Evolutionary conservation across 1,140 invertebrate species (phyloP).

Genomic region (Dendroctonus valens): DNA sequence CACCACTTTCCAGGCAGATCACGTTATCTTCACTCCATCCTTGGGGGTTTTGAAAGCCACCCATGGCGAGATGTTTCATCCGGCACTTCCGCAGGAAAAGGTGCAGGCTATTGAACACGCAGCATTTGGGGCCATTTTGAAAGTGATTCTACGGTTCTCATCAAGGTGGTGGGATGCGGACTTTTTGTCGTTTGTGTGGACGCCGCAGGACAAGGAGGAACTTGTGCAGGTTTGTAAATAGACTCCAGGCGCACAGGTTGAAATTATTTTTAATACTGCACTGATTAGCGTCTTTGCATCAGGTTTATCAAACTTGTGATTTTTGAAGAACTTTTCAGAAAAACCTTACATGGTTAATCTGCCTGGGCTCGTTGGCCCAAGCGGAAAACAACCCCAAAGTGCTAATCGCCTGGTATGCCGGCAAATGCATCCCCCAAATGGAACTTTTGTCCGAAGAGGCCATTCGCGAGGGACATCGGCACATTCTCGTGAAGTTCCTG

Average conservation of each 20-base stretch:
- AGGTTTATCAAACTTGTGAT: too few species aligned
- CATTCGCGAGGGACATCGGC: slow-evolving; percentile 51
- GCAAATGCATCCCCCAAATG: slow-evolving; percentile 55
- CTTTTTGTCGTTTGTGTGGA: slow-evolving; percentile 59
- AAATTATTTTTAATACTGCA: too few species aligned
- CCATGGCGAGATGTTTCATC: slow-evolving; percentile 60
- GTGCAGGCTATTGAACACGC: slow-evolving; percentile 61
- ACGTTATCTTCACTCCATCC: slow-evolving; percentile 68
- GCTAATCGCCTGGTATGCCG: slow-evolving; percentile 58
- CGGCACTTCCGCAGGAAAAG: slow-evolving; percentile 60
- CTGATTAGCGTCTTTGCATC: too few species aligned
- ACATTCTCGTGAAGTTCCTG: slow-evolving; percentile 52
- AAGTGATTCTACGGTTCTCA: slow-evolving; percentile 71
- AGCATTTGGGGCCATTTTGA: slow-evolving; percentile 70
- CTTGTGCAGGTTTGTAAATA: slow-evolving; percentile 66
- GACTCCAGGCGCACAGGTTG: too few species aligned
- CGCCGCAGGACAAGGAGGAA: slow-evolving; percentile 48
- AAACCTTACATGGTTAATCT: slow-evolving; percentile 28
- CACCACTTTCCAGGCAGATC: slow-evolving; percentile 57
- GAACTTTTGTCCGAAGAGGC: slow-evolving; percentile 54
- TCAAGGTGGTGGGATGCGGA: slow-evolving; percentile 61
- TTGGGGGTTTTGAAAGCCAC: slow-evolving; percentile 69
- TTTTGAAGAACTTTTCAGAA: slow-evolving; percentile 1
- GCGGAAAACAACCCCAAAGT: slow-evolving; percentile 52
- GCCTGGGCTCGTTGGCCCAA: slow-evolving; percentile 53